phyloP scores from a whole-genome alignment of 2,113 vertebrate genomes.

The Strigops habroptila region DNA sequence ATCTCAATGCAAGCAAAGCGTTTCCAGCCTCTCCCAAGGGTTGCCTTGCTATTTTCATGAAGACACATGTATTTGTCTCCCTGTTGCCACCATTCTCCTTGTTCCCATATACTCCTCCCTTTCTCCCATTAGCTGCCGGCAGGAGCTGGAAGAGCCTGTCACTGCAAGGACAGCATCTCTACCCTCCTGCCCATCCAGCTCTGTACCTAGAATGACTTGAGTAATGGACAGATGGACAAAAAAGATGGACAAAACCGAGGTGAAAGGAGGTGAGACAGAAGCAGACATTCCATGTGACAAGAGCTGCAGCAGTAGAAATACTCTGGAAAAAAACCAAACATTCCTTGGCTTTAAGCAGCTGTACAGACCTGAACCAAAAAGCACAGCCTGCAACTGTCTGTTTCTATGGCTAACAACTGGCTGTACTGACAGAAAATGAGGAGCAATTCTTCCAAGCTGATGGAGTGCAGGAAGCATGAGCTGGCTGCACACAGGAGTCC shows the following conservation, averaged over 20 bases:
- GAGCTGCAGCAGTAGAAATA: not conserved
- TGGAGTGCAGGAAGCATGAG: accelerated
- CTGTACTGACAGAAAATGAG: not conserved
- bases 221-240: not conserved
- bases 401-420: not conserved
- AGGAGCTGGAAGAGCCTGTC: not conserved
- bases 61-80: not conserved
- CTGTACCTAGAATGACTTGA: not conserved
- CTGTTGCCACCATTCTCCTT: not conserved
- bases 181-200: not conserved
- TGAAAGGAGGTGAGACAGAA: constrained; percentile 26
- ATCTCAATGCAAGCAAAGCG: not conserved
- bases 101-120: not conserved
- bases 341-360: not conserved
- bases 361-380: not conserved
- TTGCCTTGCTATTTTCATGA: not conserved
- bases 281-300: not conserved
- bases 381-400: not conserved
- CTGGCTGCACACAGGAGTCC: not conserved
- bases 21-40: not conserved
- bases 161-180: not conserved
- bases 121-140: accelerated
- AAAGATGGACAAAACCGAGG: not conserved
- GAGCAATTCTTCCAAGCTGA: not conserved
- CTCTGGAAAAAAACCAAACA: not conserved